Percentiles rank a stretch among this genome's conserved stretches.
phyloP scores from a whole-genome alignment of 2,888 invertebrate species.

The Pedicia rivosa region DNA sequence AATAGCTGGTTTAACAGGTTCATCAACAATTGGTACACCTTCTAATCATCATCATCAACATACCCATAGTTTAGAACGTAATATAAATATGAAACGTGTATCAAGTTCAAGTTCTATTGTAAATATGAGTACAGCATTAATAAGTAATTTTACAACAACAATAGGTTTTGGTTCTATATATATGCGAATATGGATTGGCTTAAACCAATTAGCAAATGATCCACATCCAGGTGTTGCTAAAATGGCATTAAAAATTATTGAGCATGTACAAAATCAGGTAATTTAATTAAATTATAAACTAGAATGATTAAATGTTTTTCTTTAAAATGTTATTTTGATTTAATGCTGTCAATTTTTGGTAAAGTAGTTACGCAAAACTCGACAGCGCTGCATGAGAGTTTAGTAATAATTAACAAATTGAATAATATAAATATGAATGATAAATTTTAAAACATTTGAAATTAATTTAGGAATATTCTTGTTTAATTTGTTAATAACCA shows the following conservation, averaged over 20 bases:
- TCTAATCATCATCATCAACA: background rate
- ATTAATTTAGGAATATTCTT: too few species aligned
- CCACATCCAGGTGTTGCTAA: conserved; percentile 71
- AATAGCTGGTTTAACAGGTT: background rate
- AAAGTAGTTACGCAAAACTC: too few species aligned
- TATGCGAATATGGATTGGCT: conserved; percentile 74
- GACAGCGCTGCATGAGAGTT: too few species aligned
- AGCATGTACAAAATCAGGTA: conserved; percentile 59
- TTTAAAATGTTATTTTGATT: too few species aligned
- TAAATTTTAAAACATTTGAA: too few species aligned
- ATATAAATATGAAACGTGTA: conserved; percentile 40
- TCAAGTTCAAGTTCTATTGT: conserved; percentile 55
- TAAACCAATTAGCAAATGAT: conserved; percentile 65
- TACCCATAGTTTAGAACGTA: conserved; percentile 30
- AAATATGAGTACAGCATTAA: conserved; percentile 28
- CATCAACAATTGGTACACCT: background rate
- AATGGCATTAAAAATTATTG: conserved; percentile 64
- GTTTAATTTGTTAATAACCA: too few species aligned
- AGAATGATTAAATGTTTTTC: too few species aligned
- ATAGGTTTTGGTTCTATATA: conserved; percentile 46
- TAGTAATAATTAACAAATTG: too few species aligned
- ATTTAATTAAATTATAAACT: too few species aligned
- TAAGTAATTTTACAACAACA: conserved; percentile 5
- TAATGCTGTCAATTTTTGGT: too few species aligned
- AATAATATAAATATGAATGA: too few species aligned